Evolutionary conservation across 2,888 invertebrate genomes (phyloP), one percentile per base, ranked within the genome.

Genomic region (Tupiocoris notatus): DNA sequence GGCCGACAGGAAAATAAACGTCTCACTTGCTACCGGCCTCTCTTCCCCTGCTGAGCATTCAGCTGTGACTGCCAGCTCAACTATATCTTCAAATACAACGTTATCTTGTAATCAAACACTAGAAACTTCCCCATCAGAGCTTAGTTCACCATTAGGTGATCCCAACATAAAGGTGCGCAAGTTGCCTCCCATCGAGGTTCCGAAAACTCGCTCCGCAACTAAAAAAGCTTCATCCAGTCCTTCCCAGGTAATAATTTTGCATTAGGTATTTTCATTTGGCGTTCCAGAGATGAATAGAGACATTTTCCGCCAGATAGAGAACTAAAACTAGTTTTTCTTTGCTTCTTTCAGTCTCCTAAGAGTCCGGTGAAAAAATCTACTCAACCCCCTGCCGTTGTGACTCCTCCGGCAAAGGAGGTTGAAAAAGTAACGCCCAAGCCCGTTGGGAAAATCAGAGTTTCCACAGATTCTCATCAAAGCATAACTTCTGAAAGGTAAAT

Each of bases 171-270:
- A 62, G 77, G 57, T 77, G 20, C 66, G 79, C 71, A 77, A 80
- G 76, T 84, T 93, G 78, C 93, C 93, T 16, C 93, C 93, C 0
- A 92, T 93, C 74, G 93, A 93, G 84, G 90, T 93, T 21, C 93
- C 93, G 7, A 91, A 93, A 0, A 93, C 93, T 0, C 86, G 93
- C 59, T 80, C 80, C 12, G 79, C 79, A 1, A 76, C 79, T 18
- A 80, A 80, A 63, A 79, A 78, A 74, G 73, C 77, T 20, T 73
- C 77, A 7, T 61, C 65, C 18, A 75, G 56, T 1, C 3, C 59
- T 24, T 17, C 70, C 1, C 70, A 70, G 70, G 70, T 70, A 25
- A 57, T 54, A 59, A 59, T 59, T 17, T 39, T 39, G n/a, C n/a
- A n/a, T n/a, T n/a, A n/a, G n/a, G n/a, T n/a, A n/a, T n/a, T n/a